phyloP scores from a whole-genome alignment of 2,888 invertebrate species.

The Drosophila fulvimacula region DNA sequence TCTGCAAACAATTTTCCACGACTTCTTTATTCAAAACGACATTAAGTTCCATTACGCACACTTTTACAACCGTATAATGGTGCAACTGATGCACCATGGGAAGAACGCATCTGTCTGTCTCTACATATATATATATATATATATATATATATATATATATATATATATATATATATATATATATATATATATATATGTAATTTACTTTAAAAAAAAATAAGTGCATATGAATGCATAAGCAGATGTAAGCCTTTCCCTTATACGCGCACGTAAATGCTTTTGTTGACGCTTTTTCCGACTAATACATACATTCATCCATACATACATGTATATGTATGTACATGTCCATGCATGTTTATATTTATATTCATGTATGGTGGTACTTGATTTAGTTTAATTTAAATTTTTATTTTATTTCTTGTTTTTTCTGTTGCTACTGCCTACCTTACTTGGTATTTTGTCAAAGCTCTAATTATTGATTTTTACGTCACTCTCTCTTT shows the following conservation, averaged over 20 bases:
- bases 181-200: neutral
- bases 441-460: constrained; percentile 52
- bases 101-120: neutral
- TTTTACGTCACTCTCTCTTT: constrained; percentile 56
- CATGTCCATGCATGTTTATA: neutral
- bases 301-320: neutral
- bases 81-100: neutral
- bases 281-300: neutral
- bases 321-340: neutral
- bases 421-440: constrained; percentile 34
- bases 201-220: too few species aligned
- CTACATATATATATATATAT: neutral
- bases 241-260: constrained; percentile 2
- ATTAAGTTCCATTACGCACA: neutral
- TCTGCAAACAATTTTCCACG: neutral
- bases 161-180: neutral
- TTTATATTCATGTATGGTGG: neutral
- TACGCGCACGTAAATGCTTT: constrained; percentile 11
- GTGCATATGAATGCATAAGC: neutral
- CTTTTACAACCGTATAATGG: neutral
- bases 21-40: neutral
- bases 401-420: neutral
- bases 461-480: constrained; percentile 67
- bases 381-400: constrained; percentile 5
- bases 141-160: neutral